Base-by-base conservation (phyloP, 2,888 invertebrate genomes). In the Pandemis corylana region DNA sequence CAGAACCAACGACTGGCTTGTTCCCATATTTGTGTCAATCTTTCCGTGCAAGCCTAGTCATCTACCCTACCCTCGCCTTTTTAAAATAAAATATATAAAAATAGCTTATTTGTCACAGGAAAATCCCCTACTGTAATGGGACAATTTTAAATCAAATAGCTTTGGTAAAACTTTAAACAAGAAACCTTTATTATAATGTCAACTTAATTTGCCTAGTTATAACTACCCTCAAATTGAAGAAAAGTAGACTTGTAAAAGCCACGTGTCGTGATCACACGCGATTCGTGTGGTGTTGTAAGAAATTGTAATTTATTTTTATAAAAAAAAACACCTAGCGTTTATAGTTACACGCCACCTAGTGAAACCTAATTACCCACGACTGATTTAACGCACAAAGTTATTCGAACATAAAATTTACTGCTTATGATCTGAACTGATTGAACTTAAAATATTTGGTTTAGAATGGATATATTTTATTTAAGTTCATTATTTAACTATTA, bases 241-340 rank as follows among this genome's bases (percentile, higher is more conserved):
- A 28, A 59, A 59, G 1, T 12, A 62, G n/a, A 62, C 41, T 62
- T 62, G 36, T 62, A n/a, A 62, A 62, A 36, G 41, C 62, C 62
- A 41, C 13, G 41, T 62, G n/a, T 41, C 62, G 62, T 62, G 62
- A 41, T 62, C 62, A 62, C 62, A 62, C 62, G 62, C 62, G 36
- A 62, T 62, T 62, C 41, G 41, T 62, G 62, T 62, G 36, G n/a
- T 41, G 28, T 59, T 28, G 28, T 59, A 59, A 59, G 59, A 59
- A 59, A 62, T 41, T 41, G 41, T n/a, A n/a, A 13, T 41, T 62
- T 41, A 36, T n/a, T 62, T 62, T n/a, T 41, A 13, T 12, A 59
- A 10, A 28, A 59, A 59, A 59, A 10, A 59, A 12, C 28, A 12
- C 2, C 20, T 20, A 20, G 20, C 20, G 20, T 20, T 20, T 20